phyloP scores from a whole-genome alignment of 2,797 vertebrate genomes.

The Apodemus agrarius region DNA sequence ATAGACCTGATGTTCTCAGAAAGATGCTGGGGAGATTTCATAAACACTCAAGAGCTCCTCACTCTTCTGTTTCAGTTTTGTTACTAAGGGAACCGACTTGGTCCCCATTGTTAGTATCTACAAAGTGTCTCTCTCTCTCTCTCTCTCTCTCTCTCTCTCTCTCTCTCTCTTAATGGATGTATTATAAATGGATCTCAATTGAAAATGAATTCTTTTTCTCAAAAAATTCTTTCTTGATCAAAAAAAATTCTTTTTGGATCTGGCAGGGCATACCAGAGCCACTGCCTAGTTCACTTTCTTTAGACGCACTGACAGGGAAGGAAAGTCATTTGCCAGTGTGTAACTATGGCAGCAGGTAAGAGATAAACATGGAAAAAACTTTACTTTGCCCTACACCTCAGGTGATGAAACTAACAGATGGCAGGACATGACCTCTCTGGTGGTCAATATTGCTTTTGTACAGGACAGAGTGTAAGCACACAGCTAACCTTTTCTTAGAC shows the following conservation, averaged over 20 bases:
- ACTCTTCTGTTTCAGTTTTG: conserved; percentile 19
- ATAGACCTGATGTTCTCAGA: not conserved
- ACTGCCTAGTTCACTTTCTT: conserved; percentile 8
- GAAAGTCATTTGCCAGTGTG: not conserved
- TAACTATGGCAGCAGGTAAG: not conserved
- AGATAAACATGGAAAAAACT: conserved; percentile 7
- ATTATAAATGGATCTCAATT: conserved; percentile 8
- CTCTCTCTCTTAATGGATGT: not conserved
- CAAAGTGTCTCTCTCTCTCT: not conserved
- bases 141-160: not conserved
- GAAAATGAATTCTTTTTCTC: not conserved
- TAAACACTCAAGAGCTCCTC: not conserved
- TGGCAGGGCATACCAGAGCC: not conserved
- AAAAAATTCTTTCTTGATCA: not conserved
- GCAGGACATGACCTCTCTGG: not conserved
- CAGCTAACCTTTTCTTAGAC: not conserved
- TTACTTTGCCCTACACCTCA: conserved; percentile 51
- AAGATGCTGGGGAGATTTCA: not conserved
- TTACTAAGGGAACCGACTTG: not conserved
- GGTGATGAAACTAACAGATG: conserved; percentile 63
- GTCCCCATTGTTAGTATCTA: not conserved
- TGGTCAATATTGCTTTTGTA: not conserved
- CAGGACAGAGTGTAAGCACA: not conserved
- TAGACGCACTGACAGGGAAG: conserved; percentile 28
- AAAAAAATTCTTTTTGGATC: not conserved